Conservation (phyloP, 1,140 invertebrate species). For the Drosophila bipectinata region DNA sequence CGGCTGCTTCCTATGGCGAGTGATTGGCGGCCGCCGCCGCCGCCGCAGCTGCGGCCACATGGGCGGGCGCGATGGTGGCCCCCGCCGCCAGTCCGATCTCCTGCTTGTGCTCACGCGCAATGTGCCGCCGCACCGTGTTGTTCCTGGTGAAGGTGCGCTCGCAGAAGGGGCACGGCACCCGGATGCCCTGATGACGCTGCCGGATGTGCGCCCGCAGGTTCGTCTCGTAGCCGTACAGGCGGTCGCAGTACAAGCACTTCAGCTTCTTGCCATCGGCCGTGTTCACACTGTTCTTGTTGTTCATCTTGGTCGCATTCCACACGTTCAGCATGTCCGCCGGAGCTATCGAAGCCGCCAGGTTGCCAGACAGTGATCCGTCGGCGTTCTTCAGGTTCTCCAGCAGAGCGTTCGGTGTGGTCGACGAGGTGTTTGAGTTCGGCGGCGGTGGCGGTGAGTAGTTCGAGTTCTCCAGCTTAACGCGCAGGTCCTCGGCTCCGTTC, state of each 20-base stretch:
- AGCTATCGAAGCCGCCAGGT: constrained; percentile 78
- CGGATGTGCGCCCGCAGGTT: constrained; percentile 95
- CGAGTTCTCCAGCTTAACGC: constrained; percentile 86
- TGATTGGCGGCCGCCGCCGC: constrained; percentile 84
- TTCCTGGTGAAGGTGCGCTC: constrained; percentile 95
- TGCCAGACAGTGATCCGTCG: constrained; percentile 79
- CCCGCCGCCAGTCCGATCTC: constrained; percentile 88
- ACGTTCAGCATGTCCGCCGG: constrained; percentile 84
- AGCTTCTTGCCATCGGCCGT: constrained; percentile 89
- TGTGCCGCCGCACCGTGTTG: constrained; percentile 94
- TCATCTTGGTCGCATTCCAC: constrained; percentile 83
- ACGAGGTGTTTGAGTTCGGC: constrained; percentile 84
- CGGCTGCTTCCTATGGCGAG: constrained; percentile 85
- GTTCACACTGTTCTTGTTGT: constrained; percentile 84
- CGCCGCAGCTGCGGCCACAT: constrained; percentile 80
- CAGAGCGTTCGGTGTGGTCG: constrained; percentile 84
- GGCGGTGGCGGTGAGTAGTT: constrained; percentile 84
- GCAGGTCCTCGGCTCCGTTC: constrained; percentile 85
- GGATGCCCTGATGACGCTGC: constrained; percentile 94
- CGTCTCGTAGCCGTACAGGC: constrained; percentile 96
- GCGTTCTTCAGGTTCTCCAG: constrained; percentile 85
- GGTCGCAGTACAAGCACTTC: constrained; percentile 95
- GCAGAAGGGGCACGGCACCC: constrained; percentile 94
- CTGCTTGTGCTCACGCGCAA: constrained; percentile 93
- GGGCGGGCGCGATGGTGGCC: constrained; percentile 83